Base-by-base conservation (phyloP, 2,888 invertebrate species). In the Meta bourneti region DNA sequence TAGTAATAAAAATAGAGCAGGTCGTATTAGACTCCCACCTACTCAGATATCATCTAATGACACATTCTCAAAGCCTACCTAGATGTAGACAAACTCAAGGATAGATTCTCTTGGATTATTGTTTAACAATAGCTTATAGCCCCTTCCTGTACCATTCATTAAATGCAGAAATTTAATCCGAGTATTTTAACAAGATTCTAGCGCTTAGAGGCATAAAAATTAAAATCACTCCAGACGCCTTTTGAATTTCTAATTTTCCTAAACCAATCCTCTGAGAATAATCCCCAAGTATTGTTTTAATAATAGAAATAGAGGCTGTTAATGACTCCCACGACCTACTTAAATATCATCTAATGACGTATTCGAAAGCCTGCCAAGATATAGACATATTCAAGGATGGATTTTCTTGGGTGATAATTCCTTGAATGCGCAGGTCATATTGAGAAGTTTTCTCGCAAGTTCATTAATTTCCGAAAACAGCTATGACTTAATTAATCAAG, bases 401-500 rank as follows among this genome's bases (percentile, higher is more conserved):
- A 61, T 79, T 79, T 79, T 79, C 79, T 79, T 54, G 34, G 61
- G 79, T 79, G 79, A 79, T 79, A 61, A 79, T 54, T 79, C 20
- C 61, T 79, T 16, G 79, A 79, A 19, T 79, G 61, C 34, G 34
- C 9, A 49, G 16, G 51, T 77, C 51, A 8, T 51, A 49, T 48
- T 52, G 71, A 16, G 54, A 34, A 70, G 51, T 54, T 70, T 75
- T 51, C 61, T 48, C 48, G 79, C 34, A 49, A 70, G 69, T 90
- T 78, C 87, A 77, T 87, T 91, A 87, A 87, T 87, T 83, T 82
- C 51, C 61, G 20, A 82, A 78, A 91, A 77, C 71, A 83, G 78
- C 72, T 87, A 86, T 91, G 87, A 91, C 91, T 91, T 91, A 83
- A 91, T 91, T 91, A 91, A 91, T 91, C 91, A 86, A 78, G 87